Base-by-base conservation (phyloP, 2,113 vertebrate species). In the Microtus ochrogaster region DNA sequence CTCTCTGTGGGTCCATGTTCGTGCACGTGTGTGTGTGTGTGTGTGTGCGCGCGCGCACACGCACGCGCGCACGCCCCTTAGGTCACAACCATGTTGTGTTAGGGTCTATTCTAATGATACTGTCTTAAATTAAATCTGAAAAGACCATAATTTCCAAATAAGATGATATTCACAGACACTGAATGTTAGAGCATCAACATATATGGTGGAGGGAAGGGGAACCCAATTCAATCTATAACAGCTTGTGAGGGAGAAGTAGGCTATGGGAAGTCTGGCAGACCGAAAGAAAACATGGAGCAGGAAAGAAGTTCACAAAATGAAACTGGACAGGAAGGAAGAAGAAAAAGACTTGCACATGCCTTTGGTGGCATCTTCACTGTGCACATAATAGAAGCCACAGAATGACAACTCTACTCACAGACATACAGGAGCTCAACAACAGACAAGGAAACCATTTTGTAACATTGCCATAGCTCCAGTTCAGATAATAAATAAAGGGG, bases 181-280 rank as follows among this genome's bases (percentile, higher is more conserved):
- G 5, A 26, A 47, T 3, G 22, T 76, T 30, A 66, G 12, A 52
- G 47, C 33, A 22, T 74, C 74, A 74, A 61, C 33, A 36, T 61
- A 33, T 33, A 2, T 41, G 39, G 12, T 78, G 1, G 11, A 1
- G 7, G 4, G 10, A 21, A 49, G 0, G 3, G 26, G 17, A 3
- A 41, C 41, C 58, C 9, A 81, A 68, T 61, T 61, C 74, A 74
- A 68, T 5, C 66, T 3, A 6, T 41, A 77, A n/a, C 3, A 65
- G 24, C 70, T 82, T 63, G 19, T 49, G 30, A 77, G 28, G 12
- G 39, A 58, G 11, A 63, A 28, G 13, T 47, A 55, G 28, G 14
- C 16, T 86, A 52, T 17, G 13, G 22, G n/a, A 55, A 49, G 5
- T 52, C 58, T 41, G 63, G 55, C 6, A 78, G 65, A 4, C 1